Evolutionary conservation across 2,888 invertebrate genomes (phyloP).

Genomic region (Podotricha telesiphe): DNA sequence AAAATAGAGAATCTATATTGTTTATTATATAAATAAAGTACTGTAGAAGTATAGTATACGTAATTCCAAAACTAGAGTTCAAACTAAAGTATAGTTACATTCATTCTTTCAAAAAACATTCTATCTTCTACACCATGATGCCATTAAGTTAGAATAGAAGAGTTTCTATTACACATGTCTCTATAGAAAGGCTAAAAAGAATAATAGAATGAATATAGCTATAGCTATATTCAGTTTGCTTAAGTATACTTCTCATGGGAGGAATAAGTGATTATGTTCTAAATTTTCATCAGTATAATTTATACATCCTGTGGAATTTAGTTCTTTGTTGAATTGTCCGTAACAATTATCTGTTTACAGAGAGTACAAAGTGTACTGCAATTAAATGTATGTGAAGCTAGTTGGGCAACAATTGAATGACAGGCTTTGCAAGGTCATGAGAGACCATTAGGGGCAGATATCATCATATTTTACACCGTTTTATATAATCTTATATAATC

Average conservation of each 20-base stretch:
- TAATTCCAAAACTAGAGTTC: too few species aligned
- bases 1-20: not conserved
- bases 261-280: conserved; percentile 3
- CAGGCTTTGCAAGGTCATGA: conserved; percentile 58
- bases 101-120: too few species aligned
- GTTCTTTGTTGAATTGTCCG: conserved; percentile 25
- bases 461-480: conserved; percentile 50
- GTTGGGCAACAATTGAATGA: conserved; percentile 72
- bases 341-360: conserved; percentile 35
- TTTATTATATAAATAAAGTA: too few species aligned
- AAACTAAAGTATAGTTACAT: too few species aligned
- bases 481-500: conserved; percentile 39
- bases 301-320: conserved; percentile 21
- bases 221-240: not conserved
- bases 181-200: too few species aligned
- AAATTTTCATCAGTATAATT: conserved; percentile 14
- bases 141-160: too few species aligned
- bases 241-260: not conserved
- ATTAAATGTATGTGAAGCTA: conserved; percentile 57
- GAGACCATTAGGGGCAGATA: conserved; percentile 58
- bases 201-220: too few species aligned
- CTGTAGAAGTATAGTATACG: too few species aligned
- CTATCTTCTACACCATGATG: too few species aligned
- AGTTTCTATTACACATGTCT: too few species aligned
- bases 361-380: conserved; percentile 35